Evolutionary conservation across 1,140 invertebrate genomes (phyloP).

Genomic region (Colletes gigas): DNA sequence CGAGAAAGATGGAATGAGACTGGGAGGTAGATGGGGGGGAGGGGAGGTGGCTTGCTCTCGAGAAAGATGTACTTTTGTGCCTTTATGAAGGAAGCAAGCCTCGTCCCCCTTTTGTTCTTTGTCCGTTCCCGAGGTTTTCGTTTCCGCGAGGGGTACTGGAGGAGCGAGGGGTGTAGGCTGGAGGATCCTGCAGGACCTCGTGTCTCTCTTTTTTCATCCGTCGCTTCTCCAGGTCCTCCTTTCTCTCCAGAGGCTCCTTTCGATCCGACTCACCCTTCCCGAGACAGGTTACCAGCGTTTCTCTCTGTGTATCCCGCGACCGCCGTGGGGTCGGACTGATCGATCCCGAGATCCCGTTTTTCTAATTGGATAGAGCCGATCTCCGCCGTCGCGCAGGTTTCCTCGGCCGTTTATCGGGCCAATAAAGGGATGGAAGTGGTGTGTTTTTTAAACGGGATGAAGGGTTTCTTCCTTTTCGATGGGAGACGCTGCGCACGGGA

Average conservation of each 20-base stretch:
- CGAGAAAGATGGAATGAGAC: neutral
- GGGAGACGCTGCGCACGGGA: neutral
- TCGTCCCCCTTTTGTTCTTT: constrained; percentile 76
- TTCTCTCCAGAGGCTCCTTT: constrained; percentile 34
- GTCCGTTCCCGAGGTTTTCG: constrained; percentile 69
- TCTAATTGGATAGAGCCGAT: constrained; percentile 43
- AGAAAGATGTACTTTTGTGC: constrained; percentile 76
- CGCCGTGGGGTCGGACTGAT: constrained; percentile 7
- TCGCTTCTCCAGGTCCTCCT: neutral
- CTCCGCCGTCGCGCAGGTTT: neutral
- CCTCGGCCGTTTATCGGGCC: constrained; percentile 30
- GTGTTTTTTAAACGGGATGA: constrained; percentile 26
- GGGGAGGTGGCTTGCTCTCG: neutral
- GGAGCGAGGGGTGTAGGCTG: constrained; percentile 24
- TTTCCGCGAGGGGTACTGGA: constrained; percentile 55
- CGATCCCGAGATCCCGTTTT: constrained; percentile 24
- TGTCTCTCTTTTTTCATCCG: neutral
- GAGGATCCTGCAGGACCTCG: constrained; percentile 59
- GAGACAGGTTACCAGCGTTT: constrained; percentile 47
- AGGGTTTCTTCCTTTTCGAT: neutral
- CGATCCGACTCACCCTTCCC: constrained; percentile 42
- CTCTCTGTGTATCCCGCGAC: neutral
- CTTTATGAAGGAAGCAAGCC: constrained; percentile 71
- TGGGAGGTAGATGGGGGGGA: too few relatives aligned
- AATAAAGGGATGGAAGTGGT: constrained; percentile 38